phyloP scores from a whole-genome alignment of 2,888 invertebrate genomes.

The Cosmia trapezina region DNA sequence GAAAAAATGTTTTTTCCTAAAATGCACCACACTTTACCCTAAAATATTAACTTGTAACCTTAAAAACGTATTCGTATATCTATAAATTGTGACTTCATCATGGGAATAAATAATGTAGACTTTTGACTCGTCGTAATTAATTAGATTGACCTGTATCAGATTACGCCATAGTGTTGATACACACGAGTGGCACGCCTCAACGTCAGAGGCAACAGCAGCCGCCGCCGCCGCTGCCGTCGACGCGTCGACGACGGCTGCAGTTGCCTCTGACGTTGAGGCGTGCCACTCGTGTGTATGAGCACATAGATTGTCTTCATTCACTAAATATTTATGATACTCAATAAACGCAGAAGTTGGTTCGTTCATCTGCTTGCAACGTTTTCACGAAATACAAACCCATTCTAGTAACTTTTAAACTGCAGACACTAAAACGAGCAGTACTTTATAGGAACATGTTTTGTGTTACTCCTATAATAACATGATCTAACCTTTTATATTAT shows the following conservation, averaged over 20 bases:
- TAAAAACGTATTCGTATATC: not conserved
- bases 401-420: not conserved
- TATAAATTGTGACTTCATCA: not conserved
- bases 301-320: not conserved
- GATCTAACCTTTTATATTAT: conserved; percentile 21
- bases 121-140: not conserved
- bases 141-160: not conserved
- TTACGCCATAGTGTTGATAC: not conserved
- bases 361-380: not conserved
- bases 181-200: no score
- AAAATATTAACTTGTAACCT: not conserved
- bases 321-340: not conserved
- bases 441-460: not conserved
- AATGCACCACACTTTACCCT: not conserved
- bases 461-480: not conserved
- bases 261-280: no score
- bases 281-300: no score
- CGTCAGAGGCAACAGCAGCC: no score
- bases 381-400: not conserved
- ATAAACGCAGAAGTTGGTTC: not conserved
- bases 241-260: no score
- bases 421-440: not conserved
- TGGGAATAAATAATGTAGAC: not conserved
- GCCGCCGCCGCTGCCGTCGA: no score
- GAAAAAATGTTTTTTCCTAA: not conserved